Percentiles rank a stretch among this genome's conserved stretches.
Conservation (phyloP, 2,888 invertebrate genomes). For the Drosophila affinis region DNA sequence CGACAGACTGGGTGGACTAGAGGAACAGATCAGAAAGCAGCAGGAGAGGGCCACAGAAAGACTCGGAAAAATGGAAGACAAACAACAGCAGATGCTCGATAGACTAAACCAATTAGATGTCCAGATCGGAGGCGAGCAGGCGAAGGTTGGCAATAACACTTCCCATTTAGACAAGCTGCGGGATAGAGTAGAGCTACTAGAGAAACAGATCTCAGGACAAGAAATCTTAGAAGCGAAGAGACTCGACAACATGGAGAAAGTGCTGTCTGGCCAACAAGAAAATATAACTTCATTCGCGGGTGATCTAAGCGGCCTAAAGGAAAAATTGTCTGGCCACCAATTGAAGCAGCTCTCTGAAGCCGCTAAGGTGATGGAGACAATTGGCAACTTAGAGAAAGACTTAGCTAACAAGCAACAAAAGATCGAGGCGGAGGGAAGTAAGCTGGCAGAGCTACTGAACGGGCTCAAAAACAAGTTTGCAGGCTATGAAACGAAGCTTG, state of each 20-base stretch:
- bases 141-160: not conserved
- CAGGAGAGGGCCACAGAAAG: not conserved
- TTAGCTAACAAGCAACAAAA: not conserved
- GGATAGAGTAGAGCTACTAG: not conserved
- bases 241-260: not conserved
- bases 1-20: not conserved
- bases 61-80: not conserved
- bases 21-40: not conserved
- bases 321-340: not conserved
- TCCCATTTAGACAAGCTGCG: not conserved
- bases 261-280: not conserved
- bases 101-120: not conserved
- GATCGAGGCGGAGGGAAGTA: not conserved
- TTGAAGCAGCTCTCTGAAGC: too few species aligned
- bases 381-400: not conserved
- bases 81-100: not conserved
- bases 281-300: not conserved
- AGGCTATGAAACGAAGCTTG: not conserved
- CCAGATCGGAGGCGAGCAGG: not conserved
- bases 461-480: not conserved
- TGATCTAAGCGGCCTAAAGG: not conserved
- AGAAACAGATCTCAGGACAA: not conserved
- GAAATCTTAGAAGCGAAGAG: not conserved
- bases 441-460: not conserved
- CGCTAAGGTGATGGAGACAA: not conserved